These are phyloP conservation scores for Halcyon leucocephala DNA, from an alignment of 2,797 vertebrate genomes.

Conservation along the genomic window DNA sequence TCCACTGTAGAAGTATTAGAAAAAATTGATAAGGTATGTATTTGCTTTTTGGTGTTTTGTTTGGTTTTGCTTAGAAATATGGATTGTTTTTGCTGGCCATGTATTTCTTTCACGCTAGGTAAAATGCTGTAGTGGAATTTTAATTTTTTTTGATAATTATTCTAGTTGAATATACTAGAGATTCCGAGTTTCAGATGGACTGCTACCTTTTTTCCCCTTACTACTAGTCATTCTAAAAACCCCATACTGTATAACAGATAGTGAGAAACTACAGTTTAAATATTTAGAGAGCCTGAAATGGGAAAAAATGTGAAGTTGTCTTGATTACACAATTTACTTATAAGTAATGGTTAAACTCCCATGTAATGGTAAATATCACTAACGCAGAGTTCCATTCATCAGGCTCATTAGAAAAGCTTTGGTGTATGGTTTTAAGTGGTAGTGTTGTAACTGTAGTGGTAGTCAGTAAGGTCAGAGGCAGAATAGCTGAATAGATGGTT, in stretches of 20 bases:
- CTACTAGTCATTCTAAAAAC: not conserved
- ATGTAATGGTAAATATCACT: not conserved
- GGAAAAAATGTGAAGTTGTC: not conserved
- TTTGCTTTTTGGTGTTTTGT: slow-evolving; percentile 6
- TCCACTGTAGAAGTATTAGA: slow-evolving; percentile 96
- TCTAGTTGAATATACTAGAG: not conserved
- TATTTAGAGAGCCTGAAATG: not conserved
- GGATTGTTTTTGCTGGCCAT: not conserved
- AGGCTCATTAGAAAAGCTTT: not conserved
- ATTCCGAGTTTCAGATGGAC: not conserved
- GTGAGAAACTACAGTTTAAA: not conserved
- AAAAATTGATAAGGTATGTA: slow-evolving; percentile 94
- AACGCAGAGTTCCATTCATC: not conserved
- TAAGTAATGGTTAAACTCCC: not conserved
- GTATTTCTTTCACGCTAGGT: not conserved
- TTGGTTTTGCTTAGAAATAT: not conserved
- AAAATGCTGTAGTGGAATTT: not conserved
- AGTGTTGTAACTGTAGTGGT: not conserved
- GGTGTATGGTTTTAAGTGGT: not conserved
- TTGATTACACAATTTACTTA: not conserved
- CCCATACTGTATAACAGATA: not conserved
- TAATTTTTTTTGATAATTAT: not conserved
- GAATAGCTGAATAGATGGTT: not conserved
- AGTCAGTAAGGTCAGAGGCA: not conserved
- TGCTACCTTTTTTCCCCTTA: not conserved